These are phyloP conservation scores for Colaptes auratus DNA, from an alignment of 2,113 vertebrate genomes.

Conservation along the genomic window DNA sequence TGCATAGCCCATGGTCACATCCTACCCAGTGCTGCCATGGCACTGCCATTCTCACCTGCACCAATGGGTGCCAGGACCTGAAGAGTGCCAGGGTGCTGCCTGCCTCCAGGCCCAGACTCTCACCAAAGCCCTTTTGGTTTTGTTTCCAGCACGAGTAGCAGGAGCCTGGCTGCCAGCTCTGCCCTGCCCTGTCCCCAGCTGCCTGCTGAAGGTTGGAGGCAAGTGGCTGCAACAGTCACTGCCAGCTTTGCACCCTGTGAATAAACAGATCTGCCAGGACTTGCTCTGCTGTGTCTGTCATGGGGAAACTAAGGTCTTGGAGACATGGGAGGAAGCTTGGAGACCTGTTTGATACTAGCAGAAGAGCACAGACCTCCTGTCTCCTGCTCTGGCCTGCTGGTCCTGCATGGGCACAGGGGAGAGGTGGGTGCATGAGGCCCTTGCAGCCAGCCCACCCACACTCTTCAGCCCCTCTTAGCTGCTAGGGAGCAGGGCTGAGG, in stretches of 20 bases:
- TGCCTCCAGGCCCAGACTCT: background rate
- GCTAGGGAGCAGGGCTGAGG: background rate
- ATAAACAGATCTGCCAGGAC: slow-evolving; percentile 23
- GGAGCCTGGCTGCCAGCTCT: background rate
- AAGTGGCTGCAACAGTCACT: slow-evolving; percentile 56
- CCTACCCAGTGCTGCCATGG: rapidly evolving
- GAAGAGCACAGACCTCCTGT: background rate
- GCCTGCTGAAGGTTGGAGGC: background rate
- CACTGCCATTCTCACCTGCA: background rate
- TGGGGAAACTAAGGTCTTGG: background rate
- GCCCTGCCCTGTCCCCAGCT: background rate
- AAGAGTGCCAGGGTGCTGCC: background rate
- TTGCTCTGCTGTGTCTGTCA: background rate
- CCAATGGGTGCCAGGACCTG: rapidly evolving
- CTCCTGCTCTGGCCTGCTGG: background rate
- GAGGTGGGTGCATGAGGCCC: no score
- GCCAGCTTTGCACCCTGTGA: background rate
- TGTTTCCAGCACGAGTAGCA: slow-evolving; percentile 48
- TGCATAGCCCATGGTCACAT: rapidly evolving
- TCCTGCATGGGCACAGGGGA: no score
- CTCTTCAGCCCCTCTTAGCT: no score
- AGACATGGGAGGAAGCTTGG: background rate
- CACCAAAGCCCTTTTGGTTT: background rate
- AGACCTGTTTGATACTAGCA: background rate
- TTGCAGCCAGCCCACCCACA: no score